These are phyloP conservation scores for Acanthosoma haemorrhoidale DNA, from an alignment of 2,888 invertebrate genomes.

Conservation along the genomic window DNA sequence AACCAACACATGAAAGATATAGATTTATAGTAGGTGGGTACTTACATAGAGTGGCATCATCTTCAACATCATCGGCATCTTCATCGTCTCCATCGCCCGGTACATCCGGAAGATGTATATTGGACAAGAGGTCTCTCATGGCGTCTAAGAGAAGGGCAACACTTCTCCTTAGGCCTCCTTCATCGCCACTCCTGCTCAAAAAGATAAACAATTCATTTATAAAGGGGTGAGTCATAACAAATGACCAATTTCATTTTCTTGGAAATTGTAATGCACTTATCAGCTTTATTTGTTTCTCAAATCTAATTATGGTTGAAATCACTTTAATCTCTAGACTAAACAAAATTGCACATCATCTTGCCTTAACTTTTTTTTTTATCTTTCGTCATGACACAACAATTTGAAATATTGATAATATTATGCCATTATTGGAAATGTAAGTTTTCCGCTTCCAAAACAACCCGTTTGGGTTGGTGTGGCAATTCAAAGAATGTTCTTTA, in stretches of 20 bases:
- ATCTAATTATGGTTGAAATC: neutral
- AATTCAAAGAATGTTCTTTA: too few relatives aligned
- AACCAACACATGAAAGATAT: too few relatives aligned
- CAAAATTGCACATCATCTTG: too few relatives aligned
- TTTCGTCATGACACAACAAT: too few relatives aligned
- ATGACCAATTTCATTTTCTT: neutral
- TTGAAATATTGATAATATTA: too few relatives aligned
- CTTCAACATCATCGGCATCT: slow-evolving; percentile 34
- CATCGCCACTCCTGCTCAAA: slow-evolving; percentile 43
- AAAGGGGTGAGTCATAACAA: neutral
- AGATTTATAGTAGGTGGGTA: too few relatives aligned
- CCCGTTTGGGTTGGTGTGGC: too few relatives aligned
- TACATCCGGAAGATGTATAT: slow-evolving; percentile 50
- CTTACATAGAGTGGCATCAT: neutral
- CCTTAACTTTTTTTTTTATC: too few relatives aligned
- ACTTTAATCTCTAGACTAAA: too few relatives aligned
- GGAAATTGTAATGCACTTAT: neutral
- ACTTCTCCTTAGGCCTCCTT: slow-evolving; percentile 54
- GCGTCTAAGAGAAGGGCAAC: slow-evolving; percentile 63
- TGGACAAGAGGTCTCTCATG: slow-evolving; percentile 64
- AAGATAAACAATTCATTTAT: neutral
- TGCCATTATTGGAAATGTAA: too few relatives aligned
- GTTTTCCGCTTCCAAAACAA: too few relatives aligned
- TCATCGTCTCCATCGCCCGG: slow-evolving; percentile 42
- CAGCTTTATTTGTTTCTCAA: neutral